Percentiles rank a stretch among this genome's conserved stretches.
phyloP scores from a whole-genome alignment of 2,113 vertebrate species.

The Sterna hirundo region DNA sequence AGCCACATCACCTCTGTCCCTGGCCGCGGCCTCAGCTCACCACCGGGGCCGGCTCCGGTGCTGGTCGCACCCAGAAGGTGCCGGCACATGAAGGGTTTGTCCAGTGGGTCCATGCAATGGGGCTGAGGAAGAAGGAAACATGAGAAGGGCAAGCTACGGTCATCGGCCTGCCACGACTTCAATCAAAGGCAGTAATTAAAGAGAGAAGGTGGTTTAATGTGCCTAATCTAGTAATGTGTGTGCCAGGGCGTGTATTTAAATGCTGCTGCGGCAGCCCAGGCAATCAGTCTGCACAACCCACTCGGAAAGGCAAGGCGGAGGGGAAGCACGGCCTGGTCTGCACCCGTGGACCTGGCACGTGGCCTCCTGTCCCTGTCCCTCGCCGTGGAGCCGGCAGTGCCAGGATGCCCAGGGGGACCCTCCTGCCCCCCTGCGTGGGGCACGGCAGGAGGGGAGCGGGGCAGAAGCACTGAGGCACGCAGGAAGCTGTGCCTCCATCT shows the following conservation, averaged over 20 bases:
- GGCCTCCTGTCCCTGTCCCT: background rate
- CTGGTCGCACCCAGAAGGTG: accelerated
- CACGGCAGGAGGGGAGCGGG: background rate
- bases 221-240: background rate
- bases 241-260: background rate
- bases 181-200: background rate
- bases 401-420: accelerated
- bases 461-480: too few relatives aligned
- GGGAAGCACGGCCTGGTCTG: accelerated
- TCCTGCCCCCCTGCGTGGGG: background rate
- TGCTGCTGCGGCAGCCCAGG: accelerated
- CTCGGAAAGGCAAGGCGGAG: accelerated
- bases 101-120: accelerated
- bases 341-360: accelerated
- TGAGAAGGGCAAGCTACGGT: background rate
- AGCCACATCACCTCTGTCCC: background rate
- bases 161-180: background rate
- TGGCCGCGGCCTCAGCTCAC: background rate
- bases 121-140: background rate
- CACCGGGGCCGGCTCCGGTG: accelerated
- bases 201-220: accelerated
- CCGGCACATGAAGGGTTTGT: accelerated
- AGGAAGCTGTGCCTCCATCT: background rate
- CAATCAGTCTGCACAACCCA: accelerated
- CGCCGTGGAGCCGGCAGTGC: background rate